These are phyloP conservation scores for Dendrocopos noguchii DNA, from an alignment of 2,113 vertebrate genomes.

Conservation along the genomic window DNA sequence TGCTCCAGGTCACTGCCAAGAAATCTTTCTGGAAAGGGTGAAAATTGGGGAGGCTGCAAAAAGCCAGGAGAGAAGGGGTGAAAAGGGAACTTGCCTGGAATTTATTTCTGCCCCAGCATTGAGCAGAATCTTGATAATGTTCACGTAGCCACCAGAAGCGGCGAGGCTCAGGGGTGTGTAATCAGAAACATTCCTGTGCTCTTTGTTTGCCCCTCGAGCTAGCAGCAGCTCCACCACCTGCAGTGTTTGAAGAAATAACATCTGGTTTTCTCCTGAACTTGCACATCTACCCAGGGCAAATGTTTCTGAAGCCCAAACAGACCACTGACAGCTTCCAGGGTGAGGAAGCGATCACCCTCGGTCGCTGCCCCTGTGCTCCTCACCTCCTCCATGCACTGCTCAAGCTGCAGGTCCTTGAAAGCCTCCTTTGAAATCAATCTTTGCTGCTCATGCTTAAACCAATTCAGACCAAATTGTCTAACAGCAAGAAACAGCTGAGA, in stretches of 20 bases:
- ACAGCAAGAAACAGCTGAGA: background rate
- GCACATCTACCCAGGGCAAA: background rate
- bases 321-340: background rate
- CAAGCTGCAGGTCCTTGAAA: background rate
- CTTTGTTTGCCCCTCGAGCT: conserved; percentile 97
- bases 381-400: background rate
- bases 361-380: background rate
- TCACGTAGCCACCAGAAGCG: conserved; percentile 97
- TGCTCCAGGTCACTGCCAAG: background rate
- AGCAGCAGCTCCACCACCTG: conserved; percentile 97
- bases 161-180: conserved; percentile 97
- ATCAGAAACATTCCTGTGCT: conserved; percentile 98
- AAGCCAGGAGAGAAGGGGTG: background rate
- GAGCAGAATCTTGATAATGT: conserved; percentile 98
- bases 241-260: conserved; percentile 18
- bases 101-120: conserved; percentile 99
- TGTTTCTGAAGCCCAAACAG: background rate
- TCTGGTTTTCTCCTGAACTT: background rate
- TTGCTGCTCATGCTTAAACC: background rate
- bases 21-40: background rate
- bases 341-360: background rate
- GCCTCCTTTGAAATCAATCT: background rate
- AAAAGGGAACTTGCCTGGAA: conserved; percentile 86
- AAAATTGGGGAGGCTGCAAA: background rate
- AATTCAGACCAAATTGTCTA: background rate